Evolutionary conservation across 1,140 invertebrate genomes (phyloP).

Genomic region (Drosophila neocordata): DNA sequence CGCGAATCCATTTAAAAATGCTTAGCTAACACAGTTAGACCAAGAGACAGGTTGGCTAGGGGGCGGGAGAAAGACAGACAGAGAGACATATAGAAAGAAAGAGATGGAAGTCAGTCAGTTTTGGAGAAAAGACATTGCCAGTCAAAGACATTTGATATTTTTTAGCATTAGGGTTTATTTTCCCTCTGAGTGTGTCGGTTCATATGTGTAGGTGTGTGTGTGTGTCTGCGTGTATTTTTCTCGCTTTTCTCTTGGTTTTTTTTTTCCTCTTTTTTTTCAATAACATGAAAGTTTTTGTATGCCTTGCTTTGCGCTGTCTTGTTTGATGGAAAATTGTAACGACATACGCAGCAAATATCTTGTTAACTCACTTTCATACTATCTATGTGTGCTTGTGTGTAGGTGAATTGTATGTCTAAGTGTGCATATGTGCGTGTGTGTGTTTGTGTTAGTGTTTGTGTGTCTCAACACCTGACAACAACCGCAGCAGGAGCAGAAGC

Average conservation of each 20-base stretch:
- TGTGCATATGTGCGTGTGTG: not conserved
- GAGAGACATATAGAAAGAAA: conserved; percentile 18
- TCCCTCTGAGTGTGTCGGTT: conserved; percentile 21
- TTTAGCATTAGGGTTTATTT: conserved; percentile 64
- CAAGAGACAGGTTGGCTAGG: conserved; percentile 13
- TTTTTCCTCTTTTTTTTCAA: conserved; percentile 54
- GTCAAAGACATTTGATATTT: conserved; percentile 68
- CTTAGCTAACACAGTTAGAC: conserved; percentile 49
- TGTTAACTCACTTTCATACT: conserved; percentile 31
- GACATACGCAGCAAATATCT: conserved; percentile 54
- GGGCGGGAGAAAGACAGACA: conserved; percentile 5
- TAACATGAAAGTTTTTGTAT: conserved; percentile 70
- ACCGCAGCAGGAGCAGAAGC: conserved; percentile 35
- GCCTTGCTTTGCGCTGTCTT: conserved; percentile 12
- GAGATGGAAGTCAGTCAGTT: conserved; percentile 8
- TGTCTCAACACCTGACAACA: conserved; percentile 44
- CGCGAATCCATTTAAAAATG: conserved; percentile 74
- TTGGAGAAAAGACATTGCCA: conserved; percentile 28
- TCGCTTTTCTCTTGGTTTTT: conserved; percentile 1
- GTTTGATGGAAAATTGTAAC: conserved; percentile 71
- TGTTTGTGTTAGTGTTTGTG: not conserved
- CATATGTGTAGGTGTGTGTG: not conserved
- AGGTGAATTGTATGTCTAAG: not conserved
- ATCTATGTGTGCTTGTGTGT: conserved; percentile 3
- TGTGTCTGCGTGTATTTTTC: not conserved